Evolutionary conservation across 1,140 invertebrate genomes (phyloP).

Genomic region (Maconellicoccus hirsutus): DNA sequence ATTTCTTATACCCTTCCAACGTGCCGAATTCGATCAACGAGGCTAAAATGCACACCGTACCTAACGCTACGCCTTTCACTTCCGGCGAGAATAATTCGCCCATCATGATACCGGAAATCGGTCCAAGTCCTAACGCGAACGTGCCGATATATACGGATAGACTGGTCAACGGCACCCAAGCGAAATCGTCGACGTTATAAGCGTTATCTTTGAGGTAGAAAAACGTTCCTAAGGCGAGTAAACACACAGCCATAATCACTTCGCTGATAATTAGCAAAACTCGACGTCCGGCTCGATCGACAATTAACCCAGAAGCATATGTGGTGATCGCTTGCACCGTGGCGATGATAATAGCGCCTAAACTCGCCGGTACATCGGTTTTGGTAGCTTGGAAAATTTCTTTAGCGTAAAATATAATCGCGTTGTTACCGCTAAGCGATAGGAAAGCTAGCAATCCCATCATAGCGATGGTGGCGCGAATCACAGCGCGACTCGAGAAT

Average conservation of each 20-base stretch:
- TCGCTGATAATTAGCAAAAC: slow-evolving; percentile 54
- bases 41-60: slow-evolving; percentile 46
- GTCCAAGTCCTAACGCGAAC: slow-evolving; percentile 66
- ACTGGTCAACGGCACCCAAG: slow-evolving; percentile 56
- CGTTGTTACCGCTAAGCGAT: slow-evolving; percentile 45
- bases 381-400: slow-evolving; percentile 47
- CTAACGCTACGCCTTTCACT: slow-evolving; percentile 59
- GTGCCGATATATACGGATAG: slow-evolving; percentile 61
- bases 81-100: slow-evolving; percentile 59
- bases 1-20: slow-evolving; percentile 56
- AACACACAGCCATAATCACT: slow-evolving; percentile 47
- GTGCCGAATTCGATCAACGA: slow-evolving; percentile 70
- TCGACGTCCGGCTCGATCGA: slow-evolving; percentile 57
- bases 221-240: slow-evolving; percentile 47
- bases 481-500: slow-evolving; percentile 43
- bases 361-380: slow-evolving; percentile 43
- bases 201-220: slow-evolving; percentile 46
- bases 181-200: slow-evolving; percentile 38
- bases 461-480: slow-evolving; percentile 56
- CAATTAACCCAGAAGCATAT: slow-evolving; percentile 36
- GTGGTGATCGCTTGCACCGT: slow-evolving; percentile 40
- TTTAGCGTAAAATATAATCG: slow-evolving; percentile 55
- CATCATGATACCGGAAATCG: slow-evolving; percentile 69
- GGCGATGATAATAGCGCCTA: slow-evolving; percentile 52
- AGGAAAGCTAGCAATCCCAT: slow-evolving; percentile 42